These are phyloP conservation scores for Eupsittula cactorum DNA, from an alignment of 2,113 vertebrate species.

Conservation along the genomic window DNA sequence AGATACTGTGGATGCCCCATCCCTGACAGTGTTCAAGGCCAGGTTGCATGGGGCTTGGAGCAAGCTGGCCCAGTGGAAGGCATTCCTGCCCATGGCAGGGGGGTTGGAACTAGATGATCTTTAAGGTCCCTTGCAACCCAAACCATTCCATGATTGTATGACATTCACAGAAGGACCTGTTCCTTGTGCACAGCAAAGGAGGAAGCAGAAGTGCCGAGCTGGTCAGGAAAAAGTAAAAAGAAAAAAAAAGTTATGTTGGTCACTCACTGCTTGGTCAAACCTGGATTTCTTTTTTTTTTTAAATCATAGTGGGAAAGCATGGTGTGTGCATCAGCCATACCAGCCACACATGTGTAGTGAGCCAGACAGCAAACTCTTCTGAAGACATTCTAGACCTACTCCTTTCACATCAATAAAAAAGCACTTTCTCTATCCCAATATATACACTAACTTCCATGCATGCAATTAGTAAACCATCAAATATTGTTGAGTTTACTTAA, in stretches of 20 bases:
- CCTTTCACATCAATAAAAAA: neutral
- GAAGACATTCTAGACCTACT: neutral
- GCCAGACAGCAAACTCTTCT: neutral
- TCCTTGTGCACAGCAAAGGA: neutral
- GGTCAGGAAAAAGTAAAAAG: neutral
- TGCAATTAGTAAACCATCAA: neutral
- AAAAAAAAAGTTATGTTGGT: neutral
- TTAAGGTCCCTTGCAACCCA: neutral
- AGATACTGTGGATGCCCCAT: fast-evolving
- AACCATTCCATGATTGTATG: neutral
- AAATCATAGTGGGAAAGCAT: neutral
- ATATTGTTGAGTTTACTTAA: neutral
- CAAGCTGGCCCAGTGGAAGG: neutral
- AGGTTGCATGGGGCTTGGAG: neutral
- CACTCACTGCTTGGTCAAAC: neutral
- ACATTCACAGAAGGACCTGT: neutral
- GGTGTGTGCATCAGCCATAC: neutral
- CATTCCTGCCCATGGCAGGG: neutral
- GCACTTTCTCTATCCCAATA: neutral
- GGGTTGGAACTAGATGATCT: neutral
- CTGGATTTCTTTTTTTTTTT: neutral
- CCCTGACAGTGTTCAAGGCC: neutral
- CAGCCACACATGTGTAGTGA: neutral
- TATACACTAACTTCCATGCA: neutral
- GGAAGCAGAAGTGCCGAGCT: neutral